Conservation (phyloP, 2,888 invertebrate genomes). For the Tetragonula carbonaria region DNA sequence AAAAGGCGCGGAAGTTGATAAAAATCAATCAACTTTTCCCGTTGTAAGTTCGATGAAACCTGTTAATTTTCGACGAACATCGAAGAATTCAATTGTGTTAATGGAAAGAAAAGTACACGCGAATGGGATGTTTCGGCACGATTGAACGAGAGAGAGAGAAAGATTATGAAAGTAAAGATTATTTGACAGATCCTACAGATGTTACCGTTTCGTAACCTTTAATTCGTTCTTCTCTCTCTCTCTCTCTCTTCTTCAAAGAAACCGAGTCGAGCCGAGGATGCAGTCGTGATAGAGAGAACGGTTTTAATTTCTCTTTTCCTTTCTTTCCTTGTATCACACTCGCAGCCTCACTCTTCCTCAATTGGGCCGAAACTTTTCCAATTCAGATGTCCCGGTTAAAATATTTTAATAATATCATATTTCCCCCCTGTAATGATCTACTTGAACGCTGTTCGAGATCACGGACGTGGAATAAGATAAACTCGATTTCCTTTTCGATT, state of each 20-base stretch:
- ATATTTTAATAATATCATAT: slow-evolving; percentile 21
- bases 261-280: not conserved
- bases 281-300: slow-evolving; percentile 5
- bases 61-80: slow-evolving; percentile 20
- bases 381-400: slow-evolving; percentile 1
- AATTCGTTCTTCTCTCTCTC: not conserved
- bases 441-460: not conserved
- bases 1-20: not conserved
- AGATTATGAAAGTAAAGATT: slow-evolving; percentile 25
- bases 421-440: slow-evolving; percentile 2
- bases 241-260: slow-evolving; percentile 17
- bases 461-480: not conserved
- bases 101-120: slow-evolving; percentile 2
- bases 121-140: not conserved
- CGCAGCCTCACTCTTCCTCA: not conserved
- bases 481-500: not conserved
- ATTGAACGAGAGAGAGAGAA: not conserved
- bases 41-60: not conserved
- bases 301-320: not conserved
- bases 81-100: slow-evolving; percentile 30
- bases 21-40: no score
- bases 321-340: not conserved
- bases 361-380: slow-evolving; percentile 35
- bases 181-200: not conserved
- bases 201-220: not conserved